Conservation (phyloP, 2,888 invertebrate genomes). For the Argyra leucocephala region DNA sequence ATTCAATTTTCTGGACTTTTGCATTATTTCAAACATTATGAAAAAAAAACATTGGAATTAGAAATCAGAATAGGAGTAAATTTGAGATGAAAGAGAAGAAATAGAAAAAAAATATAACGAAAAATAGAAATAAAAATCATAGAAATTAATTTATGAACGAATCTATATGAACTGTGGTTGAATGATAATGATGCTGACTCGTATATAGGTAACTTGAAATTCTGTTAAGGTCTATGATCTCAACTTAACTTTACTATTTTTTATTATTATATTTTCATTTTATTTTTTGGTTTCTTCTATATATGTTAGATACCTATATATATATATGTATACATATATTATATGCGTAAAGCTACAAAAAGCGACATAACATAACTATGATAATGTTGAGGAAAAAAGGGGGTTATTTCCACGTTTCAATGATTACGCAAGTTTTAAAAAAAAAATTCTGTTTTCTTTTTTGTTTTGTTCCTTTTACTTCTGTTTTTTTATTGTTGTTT, state of each 20-base stretch:
- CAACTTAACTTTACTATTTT: background rate
- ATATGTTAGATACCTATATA: background rate
- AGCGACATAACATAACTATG: too few species aligned
- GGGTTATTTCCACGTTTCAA: slow-evolving; percentile 6
- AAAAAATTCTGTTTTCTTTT: background rate
- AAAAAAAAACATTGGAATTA: too few species aligned
- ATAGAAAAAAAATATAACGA: too few species aligned
- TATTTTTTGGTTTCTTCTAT: background rate
- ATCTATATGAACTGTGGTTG: too few species aligned
- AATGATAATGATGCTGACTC: background rate
- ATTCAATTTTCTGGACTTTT: too few species aligned
- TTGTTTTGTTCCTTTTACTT: background rate
- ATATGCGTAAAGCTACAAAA: too few species aligned
- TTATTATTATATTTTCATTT: background rate
- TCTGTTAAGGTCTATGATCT: slow-evolving; percentile 3
- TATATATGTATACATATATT: too few species aligned
- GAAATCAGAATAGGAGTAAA: too few species aligned
- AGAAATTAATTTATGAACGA: too few species aligned
- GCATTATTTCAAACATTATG: too few species aligned
- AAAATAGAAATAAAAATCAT: too few species aligned
- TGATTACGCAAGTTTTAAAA: background rate
- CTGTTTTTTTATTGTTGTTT: background rate
- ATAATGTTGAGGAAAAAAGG: background rate
- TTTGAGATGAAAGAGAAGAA: too few species aligned
- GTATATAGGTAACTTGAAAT: background rate